These are phyloP conservation scores for Hippocampus zosterae DNA, from an alignment of 2,113 vertebrate species.

Conservation along the genomic window DNA sequence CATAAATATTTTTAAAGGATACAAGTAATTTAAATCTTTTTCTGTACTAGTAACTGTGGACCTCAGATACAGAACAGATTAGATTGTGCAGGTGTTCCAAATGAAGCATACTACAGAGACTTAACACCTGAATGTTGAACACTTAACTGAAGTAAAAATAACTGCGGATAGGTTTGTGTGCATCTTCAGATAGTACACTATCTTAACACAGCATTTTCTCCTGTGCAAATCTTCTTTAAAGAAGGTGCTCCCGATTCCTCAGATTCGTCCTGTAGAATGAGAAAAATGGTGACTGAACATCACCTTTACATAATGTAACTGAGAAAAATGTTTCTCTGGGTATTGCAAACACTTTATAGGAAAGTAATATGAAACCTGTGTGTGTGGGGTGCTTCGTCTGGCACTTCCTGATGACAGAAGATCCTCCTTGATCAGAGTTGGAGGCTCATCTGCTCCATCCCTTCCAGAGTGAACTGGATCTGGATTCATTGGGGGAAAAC, in stretches of 20 bases:
- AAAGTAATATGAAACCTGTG: constrained; percentile 43
- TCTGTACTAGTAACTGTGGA: neutral
- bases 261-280: constrained; percentile 72
- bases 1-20: neutral
- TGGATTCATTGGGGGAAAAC: constrained; percentile 46
- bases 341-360: neutral
- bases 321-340: neutral
- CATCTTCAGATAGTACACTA: constrained; percentile 72
- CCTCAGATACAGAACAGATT: neutral
- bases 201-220: constrained; percentile 80
- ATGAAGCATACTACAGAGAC: constrained; percentile 22
- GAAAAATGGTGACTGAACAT: constrained; percentile 1
- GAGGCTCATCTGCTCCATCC: constrained; percentile 93
- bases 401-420: constrained; percentile 67
- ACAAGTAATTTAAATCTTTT: neutral
- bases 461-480: constrained; percentile 83
- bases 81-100: neutral
- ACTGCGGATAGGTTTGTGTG: constrained; percentile 32
- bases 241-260: constrained; percentile 81
- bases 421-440: constrained; percentile 94
- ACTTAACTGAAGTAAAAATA: constrained; percentile 29
- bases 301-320: neutral
- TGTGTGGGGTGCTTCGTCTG: constrained; percentile 37
- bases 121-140: constrained; percentile 28
- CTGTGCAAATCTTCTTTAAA: constrained; percentile 88